Evolutionary conservation across 35 echinoderm and acorn worm genomes (phyloP).

Genomic region (Ophioderma brevispina): DNA sequence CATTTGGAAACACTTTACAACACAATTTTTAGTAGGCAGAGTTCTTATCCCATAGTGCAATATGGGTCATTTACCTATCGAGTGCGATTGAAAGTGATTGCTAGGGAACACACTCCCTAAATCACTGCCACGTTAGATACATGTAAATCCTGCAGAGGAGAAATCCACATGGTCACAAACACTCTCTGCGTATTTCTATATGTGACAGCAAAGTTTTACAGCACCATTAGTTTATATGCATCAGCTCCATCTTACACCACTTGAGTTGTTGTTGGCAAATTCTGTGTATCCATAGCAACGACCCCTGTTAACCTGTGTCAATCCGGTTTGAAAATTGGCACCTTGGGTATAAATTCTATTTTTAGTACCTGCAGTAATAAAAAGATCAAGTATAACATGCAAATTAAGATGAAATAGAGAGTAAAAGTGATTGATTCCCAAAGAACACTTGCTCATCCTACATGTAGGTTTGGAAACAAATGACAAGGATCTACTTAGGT

Average conservation of each 20-base stretch:
- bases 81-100: too few relatives aligned
- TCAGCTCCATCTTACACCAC: not conserved
- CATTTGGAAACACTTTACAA: too few relatives aligned
- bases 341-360: slow-evolving; percentile 93
- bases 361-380: slow-evolving; percentile 74
- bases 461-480: too few relatives aligned
- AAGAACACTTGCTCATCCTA: too few relatives aligned
- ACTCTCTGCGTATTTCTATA: not conserved
- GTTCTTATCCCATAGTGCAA: too few relatives aligned
- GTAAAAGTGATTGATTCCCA: too few relatives aligned
- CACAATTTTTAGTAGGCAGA: too few relatives aligned
- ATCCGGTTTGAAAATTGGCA: slow-evolving; percentile 84
- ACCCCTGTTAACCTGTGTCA: slow-evolving; percentile 25
- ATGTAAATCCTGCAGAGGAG: too few relatives aligned
- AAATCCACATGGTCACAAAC: not conserved
- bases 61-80: too few relatives aligned
- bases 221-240: not conserved
- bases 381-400: not conserved
- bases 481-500: too few relatives aligned
- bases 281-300: not conserved
- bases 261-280: not conserved
- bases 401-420: not conserved
- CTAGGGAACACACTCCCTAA: too few relatives aligned
- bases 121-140: too few relatives aligned
- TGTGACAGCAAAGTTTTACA: not conserved